Conservation (phyloP, 1,140 invertebrate species). For the Papilio dardanus region DNA sequence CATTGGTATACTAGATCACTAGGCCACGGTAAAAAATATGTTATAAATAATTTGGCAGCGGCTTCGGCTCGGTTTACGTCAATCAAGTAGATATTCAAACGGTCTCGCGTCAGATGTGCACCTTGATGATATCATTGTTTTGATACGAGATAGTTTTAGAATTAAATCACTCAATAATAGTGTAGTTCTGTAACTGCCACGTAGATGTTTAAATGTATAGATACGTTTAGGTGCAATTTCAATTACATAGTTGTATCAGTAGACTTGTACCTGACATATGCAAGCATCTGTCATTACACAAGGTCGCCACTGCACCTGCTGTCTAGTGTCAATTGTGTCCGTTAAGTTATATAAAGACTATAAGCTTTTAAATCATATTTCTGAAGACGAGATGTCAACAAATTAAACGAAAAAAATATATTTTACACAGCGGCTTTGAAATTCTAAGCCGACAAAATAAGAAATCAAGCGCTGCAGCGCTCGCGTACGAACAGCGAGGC, state of each 20-base stretch:
- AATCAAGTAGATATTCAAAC: constrained; percentile 68
- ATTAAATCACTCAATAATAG: constrained; percentile 46
- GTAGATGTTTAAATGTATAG: constrained; percentile 27
- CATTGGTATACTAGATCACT: constrained; percentile 74
- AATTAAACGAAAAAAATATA: constrained; percentile 31
- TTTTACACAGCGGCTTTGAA: not conserved
- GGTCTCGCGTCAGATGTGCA: constrained; percentile 48
- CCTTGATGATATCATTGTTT: constrained; percentile 60
- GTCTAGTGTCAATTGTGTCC: constrained; percentile 53
- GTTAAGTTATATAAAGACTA: constrained; percentile 42
- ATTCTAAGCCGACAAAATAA: constrained; percentile 49
- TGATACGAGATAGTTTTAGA: constrained; percentile 45
- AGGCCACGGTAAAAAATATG: constrained; percentile 65
- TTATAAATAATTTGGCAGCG: constrained; percentile 59
- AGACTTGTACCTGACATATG: constrained; percentile 51
- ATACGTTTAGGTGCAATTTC: not conserved
- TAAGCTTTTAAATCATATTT: not conserved
- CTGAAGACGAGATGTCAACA: no score
- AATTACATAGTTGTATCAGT: constrained; percentile 52
- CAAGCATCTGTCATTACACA: constrained; percentile 66
- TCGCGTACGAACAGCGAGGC: constrained; percentile 64
- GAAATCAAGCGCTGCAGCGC: constrained; percentile 68
- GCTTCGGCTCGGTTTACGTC: constrained; percentile 61
- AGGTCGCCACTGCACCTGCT: constrained; percentile 66
- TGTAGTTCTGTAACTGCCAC: not conserved